phyloP scores from a whole-genome alignment of 2,797 vertebrate genomes.

The Prionace glauca region DNA sequence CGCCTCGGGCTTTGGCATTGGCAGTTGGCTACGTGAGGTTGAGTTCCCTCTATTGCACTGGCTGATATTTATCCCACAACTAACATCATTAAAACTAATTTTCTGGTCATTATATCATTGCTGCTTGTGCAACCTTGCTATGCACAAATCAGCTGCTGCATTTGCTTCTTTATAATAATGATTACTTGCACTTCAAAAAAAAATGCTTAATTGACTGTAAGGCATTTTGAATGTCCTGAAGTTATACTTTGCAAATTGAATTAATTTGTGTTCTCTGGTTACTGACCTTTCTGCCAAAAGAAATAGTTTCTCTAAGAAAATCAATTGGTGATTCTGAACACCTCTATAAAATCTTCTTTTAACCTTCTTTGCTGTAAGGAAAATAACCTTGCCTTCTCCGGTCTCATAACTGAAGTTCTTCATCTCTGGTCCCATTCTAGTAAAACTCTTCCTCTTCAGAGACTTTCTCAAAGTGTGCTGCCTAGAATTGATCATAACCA shows the following conservation, averaged over 20 bases:
- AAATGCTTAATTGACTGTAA: not conserved
- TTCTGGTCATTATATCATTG: not conserved
- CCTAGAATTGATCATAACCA: not conserved
- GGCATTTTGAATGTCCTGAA: not conserved
- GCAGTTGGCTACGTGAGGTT: not conserved
- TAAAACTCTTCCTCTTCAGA: not conserved
- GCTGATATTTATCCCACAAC: not conserved
- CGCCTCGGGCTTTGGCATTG: not conserved
- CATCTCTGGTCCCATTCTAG: not conserved
- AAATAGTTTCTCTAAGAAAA: not conserved
- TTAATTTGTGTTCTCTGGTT: not conserved
- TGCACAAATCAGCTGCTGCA: no score
- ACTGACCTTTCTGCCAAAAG: not conserved
- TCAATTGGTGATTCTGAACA: not conserved
- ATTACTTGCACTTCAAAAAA: not conserved
- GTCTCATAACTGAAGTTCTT: not conserved
- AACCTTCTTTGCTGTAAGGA: not conserved
- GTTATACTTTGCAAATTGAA: not conserved
- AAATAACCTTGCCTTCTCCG: not conserved
- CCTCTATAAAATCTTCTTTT: not conserved
- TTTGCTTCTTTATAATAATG: not conserved
- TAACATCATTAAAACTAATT: not conserved
- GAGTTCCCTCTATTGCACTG: not conserved
- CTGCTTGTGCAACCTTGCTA: not conserved
- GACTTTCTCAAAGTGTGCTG: not conserved